Base-by-base conservation (phyloP, 1,140 invertebrate genomes). In the Diuraphis noxia region DNA sequence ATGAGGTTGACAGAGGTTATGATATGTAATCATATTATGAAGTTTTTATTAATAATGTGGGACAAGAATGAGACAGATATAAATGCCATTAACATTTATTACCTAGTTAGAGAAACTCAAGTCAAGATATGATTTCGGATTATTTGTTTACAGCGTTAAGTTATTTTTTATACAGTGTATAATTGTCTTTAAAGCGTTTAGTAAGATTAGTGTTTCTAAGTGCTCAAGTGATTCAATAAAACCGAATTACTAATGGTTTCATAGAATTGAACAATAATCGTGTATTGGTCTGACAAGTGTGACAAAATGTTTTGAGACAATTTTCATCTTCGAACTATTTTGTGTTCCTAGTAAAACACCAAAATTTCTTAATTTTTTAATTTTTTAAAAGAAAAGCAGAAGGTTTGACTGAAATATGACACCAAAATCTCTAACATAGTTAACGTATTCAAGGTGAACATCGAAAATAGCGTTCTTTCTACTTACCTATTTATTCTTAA, bases 371-470 rank as follows among this genome's bases (percentile, higher is more conserved):
- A 17, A 46, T 2, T 10, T 49, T 49, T 19, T 49, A n/a, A n/a
- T n/a, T n/a, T n/a, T n/a, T n/a, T n/a, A n/a, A n/a, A n/a, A 23
- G 0, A 0, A 7, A 25, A 52, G 25, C 7, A 52, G 7, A 8
- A 52, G 6, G 21, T 25, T 25, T 7, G 1, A 25, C 23, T 52
- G 49, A 52, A 52, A 52, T 52, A 52, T 52, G 23, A 52, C 21
- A 5, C 49, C 1, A 25, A 52, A 1, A 25, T 52, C 6, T 52
- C 49, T 52, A 52, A 52, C 21, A 25, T 52, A 25, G 49, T 23
- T 52, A 7, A 52, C 7, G 5, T 52, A 7, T 52, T 52, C 23
- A 25, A 52, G 49, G 23, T 52, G 23, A 25, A 52, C 23, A 25
- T 25, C 49, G 25, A 23, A 0, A 52, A 52, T 25, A 2, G 8